Evolutionary conservation across 2,888 invertebrate species (phyloP).

Genomic region (Dione juno): DNA sequence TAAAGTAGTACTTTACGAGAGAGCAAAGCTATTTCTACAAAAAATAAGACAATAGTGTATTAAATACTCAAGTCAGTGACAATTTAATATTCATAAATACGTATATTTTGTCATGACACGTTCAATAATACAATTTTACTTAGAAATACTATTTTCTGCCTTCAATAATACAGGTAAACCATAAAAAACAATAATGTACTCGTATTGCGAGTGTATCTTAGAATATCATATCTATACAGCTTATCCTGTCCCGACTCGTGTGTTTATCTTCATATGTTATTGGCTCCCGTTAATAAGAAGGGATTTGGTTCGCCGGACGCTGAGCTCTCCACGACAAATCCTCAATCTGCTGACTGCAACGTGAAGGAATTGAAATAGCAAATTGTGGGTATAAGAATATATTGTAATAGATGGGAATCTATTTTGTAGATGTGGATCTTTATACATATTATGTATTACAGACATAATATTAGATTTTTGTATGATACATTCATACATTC

Average conservation of each 20-base stretch:
- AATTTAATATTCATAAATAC: no score
- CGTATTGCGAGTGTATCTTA: not conserved
- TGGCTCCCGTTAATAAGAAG: slow-evolving; percentile 26
- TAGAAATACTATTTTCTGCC: not conserved
- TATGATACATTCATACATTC: no score
- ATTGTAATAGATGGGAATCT: not conserved
- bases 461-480: no score
- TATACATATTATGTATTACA: no score
- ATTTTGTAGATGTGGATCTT: not conserved
- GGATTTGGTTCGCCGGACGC: slow-evolving; percentile 20
- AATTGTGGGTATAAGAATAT: not conserved
- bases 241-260: slow-evolving; percentile 8
- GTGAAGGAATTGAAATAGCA: slow-evolving; percentile 6
- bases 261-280: slow-evolving; percentile 30
- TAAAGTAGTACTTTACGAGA: no score
- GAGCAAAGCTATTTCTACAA: no score
- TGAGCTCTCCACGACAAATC: slow-evolving; percentile 2
- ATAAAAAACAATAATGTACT: not conserved
- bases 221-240: not conserved
- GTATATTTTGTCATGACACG: no score
- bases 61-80: no score
- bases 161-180: not conserved
- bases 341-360: slow-evolving; percentile 14
- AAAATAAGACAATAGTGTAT: no score
- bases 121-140: no score